Conservation (phyloP, 37 sponge, comb jelly and placozoan genomes). For the Cliona cf. orientalis region DNA sequence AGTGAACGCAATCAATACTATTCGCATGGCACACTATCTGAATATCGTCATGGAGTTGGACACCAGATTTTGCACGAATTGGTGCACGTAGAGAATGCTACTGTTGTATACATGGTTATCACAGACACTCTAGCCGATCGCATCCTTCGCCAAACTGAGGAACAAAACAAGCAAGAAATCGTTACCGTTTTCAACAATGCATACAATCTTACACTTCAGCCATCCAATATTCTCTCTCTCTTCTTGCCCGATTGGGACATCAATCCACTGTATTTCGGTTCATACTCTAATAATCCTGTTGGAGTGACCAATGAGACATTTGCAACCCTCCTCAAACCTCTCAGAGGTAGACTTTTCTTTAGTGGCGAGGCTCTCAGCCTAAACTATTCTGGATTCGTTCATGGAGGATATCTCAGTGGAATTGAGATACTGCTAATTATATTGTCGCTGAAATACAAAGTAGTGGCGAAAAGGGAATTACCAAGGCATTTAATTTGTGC, state of each 20-base stretch:
- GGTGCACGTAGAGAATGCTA: constrained; percentile 5
- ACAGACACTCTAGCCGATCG: constrained; percentile 31
- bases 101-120: constrained; percentile 15
- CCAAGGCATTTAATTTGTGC: too few relatives aligned
- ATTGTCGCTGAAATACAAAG: too few relatives aligned
- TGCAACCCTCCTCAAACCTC: background rate
- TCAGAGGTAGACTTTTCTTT: constrained; percentile 55
- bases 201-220: too few relatives aligned
- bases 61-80: constrained; percentile 31
- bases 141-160: constrained; percentile 5
- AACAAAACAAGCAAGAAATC: constrained; percentile 34
- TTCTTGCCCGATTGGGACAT: constrained; percentile 34
- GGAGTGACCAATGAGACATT: constrained; percentile 20
- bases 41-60: constrained; percentile 25
- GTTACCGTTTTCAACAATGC: too few relatives aligned
- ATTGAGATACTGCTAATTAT: constrained; percentile 35
- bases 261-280: constrained; percentile 54
- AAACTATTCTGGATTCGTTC: constrained; percentile 41
- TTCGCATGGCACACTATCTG: constrained; percentile 35
- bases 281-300: constrained; percentile 34
- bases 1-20: constrained; percentile 14
- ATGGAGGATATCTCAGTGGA: constrained; percentile 68
- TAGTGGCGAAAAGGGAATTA: too few relatives aligned
- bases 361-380: constrained; percentile 56
- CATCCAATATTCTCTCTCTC: too few relatives aligned